A percentile compares a stretch with the other conserved stretches of the same genome.
Evolutionary conservation across 2,797 vertebrate species (phyloP).

Genomic region (Ptychobarbus kaznakovi): DNA sequence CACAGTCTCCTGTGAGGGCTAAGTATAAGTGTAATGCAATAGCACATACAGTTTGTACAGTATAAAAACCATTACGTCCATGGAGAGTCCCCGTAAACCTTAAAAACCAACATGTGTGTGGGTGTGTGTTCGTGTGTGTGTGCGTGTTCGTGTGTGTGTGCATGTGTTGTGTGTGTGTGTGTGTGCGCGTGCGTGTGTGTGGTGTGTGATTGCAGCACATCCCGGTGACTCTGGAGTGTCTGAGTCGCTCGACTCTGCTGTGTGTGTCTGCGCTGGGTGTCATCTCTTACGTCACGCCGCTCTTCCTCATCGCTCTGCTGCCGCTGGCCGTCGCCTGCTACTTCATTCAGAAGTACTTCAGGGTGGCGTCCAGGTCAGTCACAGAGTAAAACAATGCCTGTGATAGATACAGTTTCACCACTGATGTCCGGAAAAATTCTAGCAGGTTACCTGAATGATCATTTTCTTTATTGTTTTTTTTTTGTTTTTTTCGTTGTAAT

Average conservation of each 20-base stretch:
- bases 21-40: too few species aligned
- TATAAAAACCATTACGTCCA: too few species aligned
- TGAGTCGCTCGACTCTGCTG: slow-evolving; percentile 93
- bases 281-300: slow-evolving; percentile 93
- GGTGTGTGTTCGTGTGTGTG: too few species aligned
- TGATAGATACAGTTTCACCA: not conserved
- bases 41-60: too few species aligned
- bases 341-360: slow-evolving; percentile 98
- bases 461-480: not conserved
- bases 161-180: too few species aligned
- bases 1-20: too few species aligned
- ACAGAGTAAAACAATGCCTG: not conserved
- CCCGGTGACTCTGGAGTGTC: slow-evolving; percentile 93
- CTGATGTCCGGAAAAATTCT: too few species aligned
- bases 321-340: slow-evolving; percentile 92
- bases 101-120: too few species aligned
- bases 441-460: not conserved
- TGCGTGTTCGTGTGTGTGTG: too few species aligned
- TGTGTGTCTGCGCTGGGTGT: slow-evolving; percentile 93
- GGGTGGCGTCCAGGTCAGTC: slow-evolving; percentile 93
- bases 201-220: slow-evolving; percentile 82
- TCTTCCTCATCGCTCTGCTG: slow-evolving; percentile 92
- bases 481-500: not conserved
- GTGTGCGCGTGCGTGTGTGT: too few species aligned
- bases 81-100: too few species aligned